Evolutionary conservation across 2,113 vertebrate genomes (phyloP), one percentile per base, ranked within the genome.

Genomic region (Gasterosteus nipponicus): DNA sequence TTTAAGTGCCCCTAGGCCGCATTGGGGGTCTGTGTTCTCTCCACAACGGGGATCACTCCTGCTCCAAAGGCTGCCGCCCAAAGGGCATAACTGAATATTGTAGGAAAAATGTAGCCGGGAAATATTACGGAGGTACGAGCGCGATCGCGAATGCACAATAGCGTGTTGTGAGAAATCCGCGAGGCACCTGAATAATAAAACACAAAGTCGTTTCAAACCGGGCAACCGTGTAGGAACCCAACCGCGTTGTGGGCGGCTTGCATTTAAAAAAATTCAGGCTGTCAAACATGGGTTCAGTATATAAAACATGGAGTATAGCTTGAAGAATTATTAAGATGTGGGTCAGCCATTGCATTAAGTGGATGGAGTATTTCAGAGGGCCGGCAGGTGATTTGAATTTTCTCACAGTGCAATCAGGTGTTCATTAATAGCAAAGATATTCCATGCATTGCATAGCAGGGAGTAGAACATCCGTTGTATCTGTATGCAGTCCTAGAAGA

Each of bases 341-440:
- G 54, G 12, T 18, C 44, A 59, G 67, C 46, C 14, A 10, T 18
- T 31, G 16, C 70, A 59, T n/a, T 26, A 5, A 19, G 15, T 46
- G 31, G 46, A 61, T 26, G 26, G 16, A 47, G 46, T 60, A 12
- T 35, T 77, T 63, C 67, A 60, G 67, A 84, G 42, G 61, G 72
- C 65, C 44, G 44, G 68, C 42, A 59, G 41, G 66, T 69, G 4
- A 77, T 82, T 82, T 71, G 56, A 84, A 72, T 87, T 80, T 26
- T 85, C 75, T 78, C 65, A 12, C 35, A 5, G 68, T 69, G 42
- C 82, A 76, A 79, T 54, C 19, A 65, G n/a, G 33, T 47, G 31
- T 54, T 73, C 49, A 38, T 69, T 35, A 82, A 65, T 51, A 56
- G 26, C 12, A 12, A 10, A 3, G 10, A 64, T 12, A 35, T 39